These are phyloP conservation scores for Manis javanica DNA, from an alignment of 2,797 vertebrate species.

Conservation along the genomic window DNA sequence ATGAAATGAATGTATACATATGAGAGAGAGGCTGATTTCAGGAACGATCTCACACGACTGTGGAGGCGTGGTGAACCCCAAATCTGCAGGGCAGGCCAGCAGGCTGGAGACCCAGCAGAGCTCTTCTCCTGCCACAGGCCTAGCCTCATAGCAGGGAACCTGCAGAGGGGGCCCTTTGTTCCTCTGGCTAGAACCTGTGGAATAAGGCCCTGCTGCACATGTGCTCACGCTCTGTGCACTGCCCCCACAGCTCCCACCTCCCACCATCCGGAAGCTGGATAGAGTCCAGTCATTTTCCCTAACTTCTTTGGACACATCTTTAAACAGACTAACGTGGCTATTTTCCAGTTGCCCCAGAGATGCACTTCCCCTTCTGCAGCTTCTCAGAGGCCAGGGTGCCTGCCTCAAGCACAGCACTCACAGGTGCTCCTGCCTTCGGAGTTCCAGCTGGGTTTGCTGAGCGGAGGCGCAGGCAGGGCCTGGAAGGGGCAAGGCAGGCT, in stretches of 20 bases:
- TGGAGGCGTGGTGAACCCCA: neutral
- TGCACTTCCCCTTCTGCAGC: neutral
- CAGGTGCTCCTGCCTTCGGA: neutral
- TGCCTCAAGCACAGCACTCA: neutral
- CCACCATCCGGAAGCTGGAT: neutral
- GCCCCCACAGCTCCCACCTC: neutral
- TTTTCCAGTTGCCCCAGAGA: neutral
- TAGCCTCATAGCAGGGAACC: neutral
- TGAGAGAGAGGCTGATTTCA: neutral
- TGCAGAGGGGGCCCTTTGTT: neutral
- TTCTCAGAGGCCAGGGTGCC: neutral
- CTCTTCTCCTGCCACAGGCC: neutral
- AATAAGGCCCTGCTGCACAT: neutral
- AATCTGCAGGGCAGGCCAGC: neutral
- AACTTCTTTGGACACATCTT: neutral
- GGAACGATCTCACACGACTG: neutral
- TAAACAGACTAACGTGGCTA: neutral
- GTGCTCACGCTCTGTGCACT: neutral
- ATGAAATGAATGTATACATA: too few relatives aligned
- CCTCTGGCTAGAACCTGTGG: neutral
- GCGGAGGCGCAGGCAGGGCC: neutral
- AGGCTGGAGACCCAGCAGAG: neutral
- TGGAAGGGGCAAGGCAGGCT: neutral
- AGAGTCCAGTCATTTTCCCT: neutral
- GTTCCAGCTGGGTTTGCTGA: neutral